Evolutionary conservation across 2,113 vertebrate genomes (phyloP), one percentile per base, ranked within the genome.

Genomic region (Hirundichthys speculiger): DNA sequence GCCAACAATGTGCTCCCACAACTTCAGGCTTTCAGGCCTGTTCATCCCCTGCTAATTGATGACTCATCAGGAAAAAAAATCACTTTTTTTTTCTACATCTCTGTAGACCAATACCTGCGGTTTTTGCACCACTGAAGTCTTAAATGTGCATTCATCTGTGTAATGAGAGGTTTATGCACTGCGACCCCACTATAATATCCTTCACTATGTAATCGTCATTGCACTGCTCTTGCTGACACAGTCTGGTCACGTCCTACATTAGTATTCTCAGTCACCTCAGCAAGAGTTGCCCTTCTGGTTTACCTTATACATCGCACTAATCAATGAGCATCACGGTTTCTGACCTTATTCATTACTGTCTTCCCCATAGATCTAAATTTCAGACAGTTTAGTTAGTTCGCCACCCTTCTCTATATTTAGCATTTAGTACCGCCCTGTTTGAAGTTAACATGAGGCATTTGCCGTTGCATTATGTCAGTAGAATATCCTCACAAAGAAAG

Each of bases 161-260:
- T 64, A 64, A 64, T 64, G 61, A 64, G 61, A 64, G 48, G 61
- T 64, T 64, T 64, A 52, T 64, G 61, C 48, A 52, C 61, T 52
- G 38, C 61, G 42, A 64, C 61, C 48, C 18, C 20, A 5, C 24
- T 27, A 64, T 52, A 52, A 64, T 64, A 64, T 52, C 61, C 59
- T 38, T 51, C 61, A 25, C 38, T 30, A 19, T 64, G 48, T 64
- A 52, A 49, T 42, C 30, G 22, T 52, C 47, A 11, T 43, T 40
- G 18, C 48, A 27, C 60, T 43, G 48, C 51, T 52, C 48, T 64
- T 52, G 48, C 61, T 64, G 61, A 64, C 61, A 64, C 61, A 64
- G 61, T 64, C 61, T 51, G 48, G 39, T 64, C 61, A 64, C 39
- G 61, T 64, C 48, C 48, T 30, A 39, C 39, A 27, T 27, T 64